Evolutionary conservation across 1,140 invertebrate genomes (phyloP).

Genomic region (Cotesia glomerata): DNA sequence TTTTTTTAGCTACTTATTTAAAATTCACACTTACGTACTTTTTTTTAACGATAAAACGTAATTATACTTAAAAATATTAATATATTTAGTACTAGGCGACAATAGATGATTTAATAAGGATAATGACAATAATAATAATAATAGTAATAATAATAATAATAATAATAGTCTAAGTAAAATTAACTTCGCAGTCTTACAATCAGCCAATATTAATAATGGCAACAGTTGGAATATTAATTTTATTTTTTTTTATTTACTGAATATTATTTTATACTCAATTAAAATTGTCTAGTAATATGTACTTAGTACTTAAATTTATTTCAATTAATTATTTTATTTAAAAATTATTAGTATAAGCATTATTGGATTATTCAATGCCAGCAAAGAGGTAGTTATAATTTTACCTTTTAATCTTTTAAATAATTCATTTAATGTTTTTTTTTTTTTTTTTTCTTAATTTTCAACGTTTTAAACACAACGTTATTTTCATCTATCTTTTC

Average conservation of each 20-base stretch:
- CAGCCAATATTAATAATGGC: slow-evolving; percentile 42
- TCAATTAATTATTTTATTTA: slow-evolving; percentile 7
- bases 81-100: neutral
- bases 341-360: slow-evolving; percentile 12
- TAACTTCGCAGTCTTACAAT: slow-evolving; percentile 47
- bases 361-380: slow-evolving; percentile 12
- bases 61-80: neutral
- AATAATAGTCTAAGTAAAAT: slow-evolving; percentile 36
- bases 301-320: neutral
- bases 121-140: slow-evolving; percentile 22
- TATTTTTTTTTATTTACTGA: slow-evolving; percentile 12
- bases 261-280: slow-evolving; percentile 14
- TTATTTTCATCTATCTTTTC: no score
- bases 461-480: neutral
- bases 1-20: no score
- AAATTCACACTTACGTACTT: no score
- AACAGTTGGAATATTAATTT: slow-evolving; percentile 33
- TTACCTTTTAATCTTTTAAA: neutral
- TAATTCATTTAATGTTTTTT: no score
- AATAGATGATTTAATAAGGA: slow-evolving; percentile 8
- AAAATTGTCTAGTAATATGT: slow-evolving; percentile 26
- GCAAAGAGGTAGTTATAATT: slow-evolving; percentile 10
- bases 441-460: neutral
- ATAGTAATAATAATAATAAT: slow-evolving; percentile 17
- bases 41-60: neutral